These are phyloP conservation scores for Megaceryle alcyon DNA, from an alignment of 2,797 vertebrate species.

Conservation along the genomic window DNA sequence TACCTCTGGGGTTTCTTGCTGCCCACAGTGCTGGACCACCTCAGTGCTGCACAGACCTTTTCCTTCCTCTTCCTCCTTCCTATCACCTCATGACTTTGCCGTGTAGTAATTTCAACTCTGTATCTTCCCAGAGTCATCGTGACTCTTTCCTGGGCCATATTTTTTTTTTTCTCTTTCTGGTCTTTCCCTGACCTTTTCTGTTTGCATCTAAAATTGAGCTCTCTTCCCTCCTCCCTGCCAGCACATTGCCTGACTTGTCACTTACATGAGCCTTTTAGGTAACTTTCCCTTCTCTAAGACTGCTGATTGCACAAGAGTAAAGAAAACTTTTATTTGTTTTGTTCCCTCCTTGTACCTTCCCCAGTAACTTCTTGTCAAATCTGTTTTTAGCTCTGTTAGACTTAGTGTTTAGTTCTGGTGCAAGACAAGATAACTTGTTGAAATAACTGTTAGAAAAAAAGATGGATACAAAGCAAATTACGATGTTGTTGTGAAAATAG, in stretches of 20 bases:
- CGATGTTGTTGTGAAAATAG: accelerated
- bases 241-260: neutral
- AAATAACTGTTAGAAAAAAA: neutral
- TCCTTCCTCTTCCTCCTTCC: neutral
- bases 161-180: accelerated
- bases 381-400: neutral
- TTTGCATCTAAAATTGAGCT: neutral
- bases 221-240: neutral
- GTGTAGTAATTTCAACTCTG: neutral
- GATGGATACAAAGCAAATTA: neutral
- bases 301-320: neutral
- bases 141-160: neutral
- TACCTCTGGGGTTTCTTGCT: neutral
- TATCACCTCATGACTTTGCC: neutral
- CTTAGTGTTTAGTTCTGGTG: neutral
- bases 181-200: neutral
- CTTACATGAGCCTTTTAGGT: neutral
- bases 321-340: neutral
- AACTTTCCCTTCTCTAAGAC: neutral
- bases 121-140: neutral
- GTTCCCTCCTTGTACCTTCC: neutral
- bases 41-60: neutral
- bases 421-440: neutral
- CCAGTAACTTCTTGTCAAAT: neutral
- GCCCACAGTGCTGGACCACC: neutral